Conservation (phyloP, 1,140 invertebrate genomes). For the Bombus impatiens region DNA sequence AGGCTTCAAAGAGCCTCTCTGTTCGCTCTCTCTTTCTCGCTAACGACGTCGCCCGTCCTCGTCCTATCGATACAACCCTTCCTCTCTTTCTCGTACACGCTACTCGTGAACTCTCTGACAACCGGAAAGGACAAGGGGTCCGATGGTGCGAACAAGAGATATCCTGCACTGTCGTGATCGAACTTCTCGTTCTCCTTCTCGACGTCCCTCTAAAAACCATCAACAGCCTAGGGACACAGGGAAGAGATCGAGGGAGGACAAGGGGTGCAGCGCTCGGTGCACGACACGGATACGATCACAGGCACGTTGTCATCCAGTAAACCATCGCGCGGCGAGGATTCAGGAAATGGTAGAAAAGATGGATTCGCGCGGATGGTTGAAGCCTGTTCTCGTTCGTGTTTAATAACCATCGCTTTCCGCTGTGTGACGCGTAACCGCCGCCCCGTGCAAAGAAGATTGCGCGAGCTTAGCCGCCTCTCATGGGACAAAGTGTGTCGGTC, state of each 20-base stretch:
- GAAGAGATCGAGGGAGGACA: conserved; percentile 9
- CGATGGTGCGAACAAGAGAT: conserved; percentile 65
- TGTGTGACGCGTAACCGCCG: background rate
- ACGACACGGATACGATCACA: background rate
- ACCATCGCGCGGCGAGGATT: background rate
- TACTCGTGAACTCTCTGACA: conserved; percentile 42
- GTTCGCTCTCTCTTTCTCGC: background rate
- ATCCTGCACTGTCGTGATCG: conserved; percentile 63
- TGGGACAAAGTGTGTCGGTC: background rate
- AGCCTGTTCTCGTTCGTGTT: conserved; percentile 5
- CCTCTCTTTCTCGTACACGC: background rate
- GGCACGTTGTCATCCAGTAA: background rate
- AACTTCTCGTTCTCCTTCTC: conserved; percentile 59
- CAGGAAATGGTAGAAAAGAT: conserved; percentile 37
- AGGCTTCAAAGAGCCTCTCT: conserved; percentile 62
- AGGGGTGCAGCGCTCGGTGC: background rate
- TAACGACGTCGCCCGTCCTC: background rate
- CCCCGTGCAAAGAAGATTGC: conserved; percentile 13
- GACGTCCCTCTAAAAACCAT: conserved; percentile 56
- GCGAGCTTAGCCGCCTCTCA: conserved; percentile 30
- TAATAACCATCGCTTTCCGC: conserved; percentile 48
- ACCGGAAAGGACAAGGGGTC: conserved; percentile 55
- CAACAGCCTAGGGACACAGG: background rate
- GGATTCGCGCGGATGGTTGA: background rate
- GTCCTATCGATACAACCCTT: conserved; percentile 26